These are phyloP conservation scores for Tinamus guttatus DNA, from an alignment of 2,113 vertebrate species.

Conservation along the genomic window DNA sequence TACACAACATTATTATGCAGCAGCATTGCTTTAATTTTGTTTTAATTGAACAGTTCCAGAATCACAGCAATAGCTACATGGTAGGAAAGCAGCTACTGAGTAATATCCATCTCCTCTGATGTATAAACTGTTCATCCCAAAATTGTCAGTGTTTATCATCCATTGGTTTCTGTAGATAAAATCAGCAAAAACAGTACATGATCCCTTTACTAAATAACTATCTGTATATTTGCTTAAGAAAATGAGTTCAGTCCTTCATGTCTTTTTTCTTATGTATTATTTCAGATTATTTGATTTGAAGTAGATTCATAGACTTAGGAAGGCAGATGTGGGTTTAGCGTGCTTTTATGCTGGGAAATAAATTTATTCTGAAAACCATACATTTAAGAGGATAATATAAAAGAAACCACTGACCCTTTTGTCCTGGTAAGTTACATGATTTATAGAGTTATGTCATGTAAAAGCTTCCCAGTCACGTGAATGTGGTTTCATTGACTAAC, in stretches of 20 bases:
- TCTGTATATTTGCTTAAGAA: neutral
- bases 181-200: neutral
- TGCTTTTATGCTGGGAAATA: neutral
- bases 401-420: too few relatives aligned
- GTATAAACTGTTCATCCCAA: neutral
- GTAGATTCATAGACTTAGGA: neutral
- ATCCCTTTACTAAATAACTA: neutral
- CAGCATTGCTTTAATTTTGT: neutral
- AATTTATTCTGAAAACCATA: neutral
- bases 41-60: neutral
- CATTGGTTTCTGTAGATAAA: neutral
- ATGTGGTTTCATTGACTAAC: too few relatives aligned
- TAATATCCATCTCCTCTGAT: neutral
- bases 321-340: neutral
- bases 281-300: neutral
- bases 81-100: neutral
- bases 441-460: too few relatives aligned
- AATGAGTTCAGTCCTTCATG: neutral
- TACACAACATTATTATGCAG: neutral
- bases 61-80: neutral
- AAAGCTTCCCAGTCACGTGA: too few relatives aligned
- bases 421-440: too few relatives aligned
- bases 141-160: neutral
- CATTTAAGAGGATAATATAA: too few relatives aligned
- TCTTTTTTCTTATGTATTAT: neutral